Conservation (phyloP, 2,113 vertebrate species). For the Cercopithecus mona region DNA sequence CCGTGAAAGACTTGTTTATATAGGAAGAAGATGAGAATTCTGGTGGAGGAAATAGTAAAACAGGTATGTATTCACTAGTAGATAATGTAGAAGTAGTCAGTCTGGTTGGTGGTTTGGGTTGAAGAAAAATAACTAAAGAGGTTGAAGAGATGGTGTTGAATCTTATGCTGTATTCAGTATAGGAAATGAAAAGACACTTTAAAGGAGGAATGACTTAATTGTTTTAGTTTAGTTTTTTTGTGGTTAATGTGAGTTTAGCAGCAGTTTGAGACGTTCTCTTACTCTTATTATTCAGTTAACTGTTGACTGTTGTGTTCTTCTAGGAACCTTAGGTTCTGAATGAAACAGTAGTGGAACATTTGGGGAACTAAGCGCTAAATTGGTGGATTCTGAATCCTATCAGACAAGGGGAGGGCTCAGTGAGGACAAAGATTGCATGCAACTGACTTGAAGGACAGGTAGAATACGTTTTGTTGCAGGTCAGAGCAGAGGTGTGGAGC, state of each 20-base stretch:
- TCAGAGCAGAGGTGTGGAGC: background rate
- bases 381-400: background rate
- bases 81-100: background rate
- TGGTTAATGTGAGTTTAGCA: background rate
- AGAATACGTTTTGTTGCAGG: background rate
- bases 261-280: background rate
- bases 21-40: background rate
- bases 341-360: background rate
- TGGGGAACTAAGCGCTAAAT: background rate
- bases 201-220: background rate
- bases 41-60: background rate
- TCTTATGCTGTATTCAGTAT: background rate
- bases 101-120: background rate
- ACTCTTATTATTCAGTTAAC: background rate
- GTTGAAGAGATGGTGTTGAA: background rate
- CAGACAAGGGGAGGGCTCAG: background rate
- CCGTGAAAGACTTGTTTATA: background rate
- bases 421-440: background rate
- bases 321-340: background rate
- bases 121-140: background rate
- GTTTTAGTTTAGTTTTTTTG: background rate
- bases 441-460: background rate
- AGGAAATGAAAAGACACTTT: background rate
- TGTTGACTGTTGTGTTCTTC: background rate
- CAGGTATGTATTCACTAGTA: background rate